phyloP scores from a whole-genome alignment of 2,888 invertebrate species.

The Drosophila macrospina region DNA sequence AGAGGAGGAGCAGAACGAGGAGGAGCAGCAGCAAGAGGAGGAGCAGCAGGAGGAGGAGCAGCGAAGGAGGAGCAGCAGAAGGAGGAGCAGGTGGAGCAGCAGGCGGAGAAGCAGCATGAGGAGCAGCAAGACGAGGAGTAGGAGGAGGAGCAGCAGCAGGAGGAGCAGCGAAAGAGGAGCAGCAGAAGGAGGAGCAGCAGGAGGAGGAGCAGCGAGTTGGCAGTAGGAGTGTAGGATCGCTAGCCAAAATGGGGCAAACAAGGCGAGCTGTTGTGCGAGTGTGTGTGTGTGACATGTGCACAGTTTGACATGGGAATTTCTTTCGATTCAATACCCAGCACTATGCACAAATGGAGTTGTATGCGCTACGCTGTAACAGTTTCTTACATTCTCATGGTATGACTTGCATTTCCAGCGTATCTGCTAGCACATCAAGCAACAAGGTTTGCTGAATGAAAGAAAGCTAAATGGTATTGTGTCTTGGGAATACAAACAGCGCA shows the following conservation, averaged over 20 bases:
- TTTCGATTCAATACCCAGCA: constrained; percentile 16
- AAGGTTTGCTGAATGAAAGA: constrained; percentile 8
- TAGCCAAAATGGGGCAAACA: constrained; percentile 9
- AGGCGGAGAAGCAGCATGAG: neutral
- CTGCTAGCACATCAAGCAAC: neutral
- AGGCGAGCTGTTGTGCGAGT: constrained; percentile 12
- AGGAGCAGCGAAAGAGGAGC: no score
- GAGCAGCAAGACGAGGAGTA: constrained; percentile 4
- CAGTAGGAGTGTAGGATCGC: neutral
- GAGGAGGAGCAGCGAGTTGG: neutral
- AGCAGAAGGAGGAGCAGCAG: no score
- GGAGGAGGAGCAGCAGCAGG: neutral
- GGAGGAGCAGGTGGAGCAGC: neutral
- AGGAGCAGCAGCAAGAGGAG: no score
- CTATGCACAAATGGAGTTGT: constrained; percentile 1
- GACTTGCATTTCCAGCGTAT: constrained; percentile 31
- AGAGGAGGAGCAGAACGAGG: no score
- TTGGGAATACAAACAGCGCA: constrained; percentile 50
- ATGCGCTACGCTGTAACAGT: no score
- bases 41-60: neutral
- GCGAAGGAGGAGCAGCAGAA: neutral
- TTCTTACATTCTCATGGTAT: no score
- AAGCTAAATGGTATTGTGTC: constrained; percentile 25
- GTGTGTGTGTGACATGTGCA: constrained; percentile 63
- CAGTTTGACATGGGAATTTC: constrained; percentile 53